Evolutionary conservation across 2,888 invertebrate species (phyloP).

Genomic region (Trachelus troglodyta): DNA sequence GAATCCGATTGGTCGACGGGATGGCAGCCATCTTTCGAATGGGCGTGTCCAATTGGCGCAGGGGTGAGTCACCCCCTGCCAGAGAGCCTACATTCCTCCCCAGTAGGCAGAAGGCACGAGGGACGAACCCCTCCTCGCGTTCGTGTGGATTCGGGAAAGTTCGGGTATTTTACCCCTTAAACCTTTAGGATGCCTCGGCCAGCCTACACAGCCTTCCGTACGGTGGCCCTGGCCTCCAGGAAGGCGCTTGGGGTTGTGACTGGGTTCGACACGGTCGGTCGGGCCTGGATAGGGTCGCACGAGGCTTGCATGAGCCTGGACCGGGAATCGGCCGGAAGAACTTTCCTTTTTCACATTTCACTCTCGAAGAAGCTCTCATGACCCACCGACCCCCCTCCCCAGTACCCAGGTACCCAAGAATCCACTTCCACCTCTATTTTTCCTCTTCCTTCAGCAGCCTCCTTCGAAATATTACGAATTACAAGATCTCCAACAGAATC

Average conservation of each 20-base stretch:
- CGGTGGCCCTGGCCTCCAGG: background rate
- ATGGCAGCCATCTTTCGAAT: slow-evolving; percentile 57
- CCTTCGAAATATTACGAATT: background rate
- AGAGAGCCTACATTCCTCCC: slow-evolving; percentile 31
- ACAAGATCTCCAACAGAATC: background rate
- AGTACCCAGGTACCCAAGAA: background rate
- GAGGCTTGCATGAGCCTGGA: background rate
- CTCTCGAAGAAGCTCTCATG: background rate
- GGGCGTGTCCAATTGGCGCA: slow-evolving; percentile 54
- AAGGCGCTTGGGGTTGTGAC: background rate
- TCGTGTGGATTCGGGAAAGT: background rate
- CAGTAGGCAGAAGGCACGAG: background rate
- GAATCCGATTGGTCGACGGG: slow-evolving; percentile 53
- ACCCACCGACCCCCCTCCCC: too few relatives aligned
- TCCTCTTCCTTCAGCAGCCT: background rate
- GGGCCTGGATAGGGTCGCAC: background rate
- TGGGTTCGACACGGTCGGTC: background rate
- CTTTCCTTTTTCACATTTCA: slow-evolving; percentile 33
- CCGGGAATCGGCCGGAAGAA: slow-evolving; percentile 16
- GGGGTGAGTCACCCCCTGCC: slow-evolving; percentile 61
- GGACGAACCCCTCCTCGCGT: background rate
- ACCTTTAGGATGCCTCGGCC: background rate
- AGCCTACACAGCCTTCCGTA: background rate
- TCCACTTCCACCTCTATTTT: background rate
- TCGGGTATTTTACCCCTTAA: background rate